phyloP scores from a whole-genome alignment of 1,140 invertebrate species.

The Micrasema longulum region DNA sequence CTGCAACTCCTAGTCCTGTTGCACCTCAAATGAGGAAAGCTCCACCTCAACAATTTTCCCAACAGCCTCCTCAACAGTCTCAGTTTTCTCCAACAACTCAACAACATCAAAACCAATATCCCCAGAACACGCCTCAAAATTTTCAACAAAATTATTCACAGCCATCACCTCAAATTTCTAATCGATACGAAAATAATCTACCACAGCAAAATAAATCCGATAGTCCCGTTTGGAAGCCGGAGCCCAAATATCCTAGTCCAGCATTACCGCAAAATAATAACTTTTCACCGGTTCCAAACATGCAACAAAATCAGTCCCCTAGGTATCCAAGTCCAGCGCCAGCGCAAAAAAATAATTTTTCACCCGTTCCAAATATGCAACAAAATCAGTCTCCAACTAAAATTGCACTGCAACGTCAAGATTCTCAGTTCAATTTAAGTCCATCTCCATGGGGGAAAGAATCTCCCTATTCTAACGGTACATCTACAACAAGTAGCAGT shows the following conservation, averaged over 20 bases:
- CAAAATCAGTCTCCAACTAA: constrained; percentile 58
- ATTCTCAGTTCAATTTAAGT: constrained; percentile 67
- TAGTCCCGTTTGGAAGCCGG: constrained; percentile 65
- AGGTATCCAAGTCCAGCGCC: constrained; percentile 55
- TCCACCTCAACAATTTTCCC: constrained; percentile 58
- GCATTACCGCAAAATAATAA: constrained; percentile 20
- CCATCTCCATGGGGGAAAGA: constrained; percentile 63
- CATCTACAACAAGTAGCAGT: constrained; percentile 48
- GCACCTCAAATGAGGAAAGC: constrained; percentile 60
- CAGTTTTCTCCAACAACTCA: constrained; percentile 48
- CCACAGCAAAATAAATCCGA: constrained; percentile 62
- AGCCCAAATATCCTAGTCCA: constrained; percentile 61
- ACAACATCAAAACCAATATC: constrained; percentile 31
- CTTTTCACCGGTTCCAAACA: constrained; percentile 32
- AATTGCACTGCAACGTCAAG: constrained; percentile 64
- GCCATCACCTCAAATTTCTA: constrained; percentile 40
- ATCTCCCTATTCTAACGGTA: constrained; percentile 55
- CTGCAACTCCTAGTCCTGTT: constrained; percentile 60
- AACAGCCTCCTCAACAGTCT: constrained; percentile 57
- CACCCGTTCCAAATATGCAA: constrained; percentile 21
- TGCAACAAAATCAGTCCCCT: constrained; percentile 56
- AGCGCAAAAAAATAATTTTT: constrained; percentile 32
- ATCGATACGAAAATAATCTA: constrained; percentile 56
- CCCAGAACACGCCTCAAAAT: neutral
- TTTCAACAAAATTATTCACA: constrained; percentile 6